Evolutionary conservation across 2,888 invertebrate species (phyloP).

Genomic region (Yponomeuta evonymella): DNA sequence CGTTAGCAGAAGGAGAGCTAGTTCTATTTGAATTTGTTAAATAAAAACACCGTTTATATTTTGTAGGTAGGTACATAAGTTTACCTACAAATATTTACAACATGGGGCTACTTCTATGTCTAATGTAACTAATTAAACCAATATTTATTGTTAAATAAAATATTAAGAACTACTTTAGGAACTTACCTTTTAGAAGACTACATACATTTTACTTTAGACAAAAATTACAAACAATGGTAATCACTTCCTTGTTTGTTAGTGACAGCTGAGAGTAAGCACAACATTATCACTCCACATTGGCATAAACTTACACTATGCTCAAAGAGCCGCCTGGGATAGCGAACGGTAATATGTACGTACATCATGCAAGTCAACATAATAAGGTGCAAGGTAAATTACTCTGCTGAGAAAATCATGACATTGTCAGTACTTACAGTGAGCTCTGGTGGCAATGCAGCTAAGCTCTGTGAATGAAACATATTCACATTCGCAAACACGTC

Average conservation of each 20-base stretch:
- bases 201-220: no score
- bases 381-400: slow-evolving; percentile 15
- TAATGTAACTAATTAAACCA: not conserved
- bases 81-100: not conserved
- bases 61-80: not conserved
- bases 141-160: not conserved
- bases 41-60: no score
- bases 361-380: slow-evolving; percentile 12
- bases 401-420: slow-evolving; percentile 22
- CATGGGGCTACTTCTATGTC: not conserved
- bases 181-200: not conserved
- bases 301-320: no score
- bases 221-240: no score
- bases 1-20: no score
- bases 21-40: no score
- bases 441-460: slow-evolving; percentile 87
- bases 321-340: no score
- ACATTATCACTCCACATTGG: no score
- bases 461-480: slow-evolving; percentile 83
- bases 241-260: no score
- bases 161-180: not conserved
- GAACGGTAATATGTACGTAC: no score
- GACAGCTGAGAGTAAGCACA: no score
- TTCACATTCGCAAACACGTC: slow-evolving; percentile 57
- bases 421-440: slow-evolving; percentile 82